Evolutionary conservation across 2,888 invertebrate species (phyloP), one percentile per base, ranked within the genome.

Genomic region (Pediacus dermestoides): DNA sequence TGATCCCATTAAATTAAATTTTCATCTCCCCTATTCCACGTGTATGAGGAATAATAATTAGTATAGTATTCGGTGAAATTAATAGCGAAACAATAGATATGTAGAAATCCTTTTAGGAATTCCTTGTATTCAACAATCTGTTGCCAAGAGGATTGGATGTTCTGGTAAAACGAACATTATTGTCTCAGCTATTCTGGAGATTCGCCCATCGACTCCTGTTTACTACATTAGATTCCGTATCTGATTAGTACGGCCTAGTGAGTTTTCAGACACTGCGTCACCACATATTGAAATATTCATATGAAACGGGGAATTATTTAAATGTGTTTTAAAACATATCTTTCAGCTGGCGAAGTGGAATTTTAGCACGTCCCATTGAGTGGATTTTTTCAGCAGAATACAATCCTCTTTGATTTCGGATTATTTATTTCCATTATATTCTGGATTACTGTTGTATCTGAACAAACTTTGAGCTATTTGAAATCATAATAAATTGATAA

Each of bases 71-170:
- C 46, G 39, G 28, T 46, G 47, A 49, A 55, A 58, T 58, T 58
- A 58, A 58, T 58, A 53, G 58, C 53, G 48, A 52, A 51, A 57
- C 55, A 59, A 57, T 55, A 48, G 56, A 53, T 47, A 52, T 53
- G 51, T 53, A 46, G 55, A 57, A 54, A 52, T 52, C 53, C 53
- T 52, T 56, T 48, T 45, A 39, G 35, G 38, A 47, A 53, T 57
- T 50, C 55, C 50, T 50, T 38, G 42, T 34, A 50, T 54, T 51
- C 49, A 51, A 46, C 53, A 47, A 50, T 53, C 50, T 47, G 47
- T 51, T 46, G 46, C 43, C 40, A 30, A 42, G 47, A 43, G 50
- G 35, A 42, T 46, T 45, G 44, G 37, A 37, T 44, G 38, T 42
- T 38, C 46, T 43, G 42, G 36, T 48, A 48, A 53, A 48, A 44